Percentiles rank a stretch among this genome's conserved stretches.
Evolutionary conservation across 2,797 vertebrate genomes (phyloP).

Genomic region (Bothrops alternatus): DNA sequence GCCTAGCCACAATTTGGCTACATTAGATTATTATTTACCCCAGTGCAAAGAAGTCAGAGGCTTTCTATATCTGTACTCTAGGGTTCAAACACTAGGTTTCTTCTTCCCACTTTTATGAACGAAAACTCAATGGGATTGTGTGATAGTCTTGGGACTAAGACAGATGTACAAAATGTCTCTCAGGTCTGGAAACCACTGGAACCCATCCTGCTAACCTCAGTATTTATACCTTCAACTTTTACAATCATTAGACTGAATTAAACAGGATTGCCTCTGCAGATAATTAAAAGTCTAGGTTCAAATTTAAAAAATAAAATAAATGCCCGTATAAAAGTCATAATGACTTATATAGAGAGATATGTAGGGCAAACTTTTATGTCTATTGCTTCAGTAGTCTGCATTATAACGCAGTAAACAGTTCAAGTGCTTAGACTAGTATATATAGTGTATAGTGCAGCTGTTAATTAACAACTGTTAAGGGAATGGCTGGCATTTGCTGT

Average conservation of each 20-base stretch:
- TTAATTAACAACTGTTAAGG: conserved; percentile 60
- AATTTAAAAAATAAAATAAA: conserved; percentile 8
- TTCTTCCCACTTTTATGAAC: not conserved
- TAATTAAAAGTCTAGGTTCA: not conserved
- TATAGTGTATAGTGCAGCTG: conserved; percentile 61
- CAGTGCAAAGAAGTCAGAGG: not conserved
- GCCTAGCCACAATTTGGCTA: not conserved
- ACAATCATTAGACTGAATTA: not conserved
- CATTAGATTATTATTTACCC: not conserved
- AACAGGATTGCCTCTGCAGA: not conserved
- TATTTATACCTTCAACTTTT: not conserved
- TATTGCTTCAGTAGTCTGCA: conserved; percentile 4
- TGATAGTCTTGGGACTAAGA: not conserved
- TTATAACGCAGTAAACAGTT: conserved; percentile 46
- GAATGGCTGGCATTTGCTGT: conserved; percentile 43
- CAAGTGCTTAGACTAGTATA: conserved; percentile 16
- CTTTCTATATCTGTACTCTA: not conserved
- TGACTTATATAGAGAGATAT: not conserved
- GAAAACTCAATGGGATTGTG: not conserved
- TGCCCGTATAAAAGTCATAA: conserved; percentile 1
- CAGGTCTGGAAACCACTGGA: not conserved
- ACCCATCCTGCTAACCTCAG: not conserved
- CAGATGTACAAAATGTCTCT: not conserved
- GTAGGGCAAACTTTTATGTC: not conserved
- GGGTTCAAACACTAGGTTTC: not conserved